phyloP scores from a whole-genome alignment of 2,113 vertebrate genomes.

The Oreotrochilus melanogaster region DNA sequence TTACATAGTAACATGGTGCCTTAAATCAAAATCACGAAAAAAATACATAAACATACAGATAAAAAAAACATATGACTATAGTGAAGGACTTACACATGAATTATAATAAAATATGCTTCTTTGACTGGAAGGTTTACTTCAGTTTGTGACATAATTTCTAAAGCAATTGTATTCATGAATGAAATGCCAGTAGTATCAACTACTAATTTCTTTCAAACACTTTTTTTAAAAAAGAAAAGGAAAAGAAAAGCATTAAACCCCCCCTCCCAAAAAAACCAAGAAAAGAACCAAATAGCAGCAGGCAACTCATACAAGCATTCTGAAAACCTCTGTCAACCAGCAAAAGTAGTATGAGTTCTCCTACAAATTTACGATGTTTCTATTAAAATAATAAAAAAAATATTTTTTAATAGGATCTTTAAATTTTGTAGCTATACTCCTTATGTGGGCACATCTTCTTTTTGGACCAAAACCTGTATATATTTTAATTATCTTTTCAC shows the following conservation, averaged over 20 bases:
- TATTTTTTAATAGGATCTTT: neutral
- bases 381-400: neutral
- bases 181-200: neutral
- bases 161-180: neutral
- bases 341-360: neutral
- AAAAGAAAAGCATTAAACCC: no score
- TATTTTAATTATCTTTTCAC: neutral
- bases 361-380: neutral
- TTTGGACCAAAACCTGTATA: no score
- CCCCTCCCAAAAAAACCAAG: neutral
- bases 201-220: neutral
- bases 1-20: fast-evolving
- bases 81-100: neutral
- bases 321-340: neutral
- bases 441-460: neutral
- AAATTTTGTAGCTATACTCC: neutral
- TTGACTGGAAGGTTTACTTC: neutral
- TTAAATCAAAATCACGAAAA: neutral
- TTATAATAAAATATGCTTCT: neutral
- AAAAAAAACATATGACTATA: neutral
- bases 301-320: neutral
- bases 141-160: neutral
- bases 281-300: neutral
- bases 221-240: neutral
- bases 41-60: neutral